Base-by-base conservation (phyloP, 2,888 invertebrate genomes). In the Lepidochitona cinerea region DNA sequence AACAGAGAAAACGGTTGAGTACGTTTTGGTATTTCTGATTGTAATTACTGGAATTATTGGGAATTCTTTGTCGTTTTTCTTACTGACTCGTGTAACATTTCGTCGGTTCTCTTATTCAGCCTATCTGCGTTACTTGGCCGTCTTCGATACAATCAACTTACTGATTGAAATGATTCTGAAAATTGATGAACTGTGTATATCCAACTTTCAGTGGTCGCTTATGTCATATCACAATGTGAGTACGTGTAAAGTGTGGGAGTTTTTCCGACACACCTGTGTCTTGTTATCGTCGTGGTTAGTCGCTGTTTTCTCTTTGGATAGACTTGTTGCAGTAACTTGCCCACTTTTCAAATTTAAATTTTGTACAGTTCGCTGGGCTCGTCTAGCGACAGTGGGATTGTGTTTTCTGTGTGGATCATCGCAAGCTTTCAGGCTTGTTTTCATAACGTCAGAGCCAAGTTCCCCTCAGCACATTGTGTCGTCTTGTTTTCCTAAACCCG, bases 201-300 rank as follows among this genome's bases (percentile, higher is more conserved):
- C 35, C 3, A 37, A n/a, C 35, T 18, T 14, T 3, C 23, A 29
- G 5, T 66, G 37, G 35, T 66, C 66, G 3, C 37, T 36, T 26
- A n/a, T 66, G 66, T 9, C 33, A n/a, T 36, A 37, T 26, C 33
- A 66, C 66, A 37, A 37, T n/a, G 66, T 23, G 23, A 18, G 14
- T n/a, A 66, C 66, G n/a, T 66, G 66, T 35, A 66, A 66, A 37
- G 18, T 66, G 6, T 18, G 66, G 18, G 66, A 66, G 35, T 36
- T 66, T 35, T 14, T 66, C 1, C 66, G 66, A 4, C 66, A 66
- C 37, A 66, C 66, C 14, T 37, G 37, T n/a, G 37, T 66, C 37
- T 26, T 66, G 1, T 23, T 35, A 29, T 66, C 66, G 1, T 35
- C 66, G 6, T 66, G 66, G 66, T 26, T 66, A 29, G 37, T 36